Conservation (phyloP, 2,113 vertebrate species). For the Apodemus sylvaticus region DNA sequence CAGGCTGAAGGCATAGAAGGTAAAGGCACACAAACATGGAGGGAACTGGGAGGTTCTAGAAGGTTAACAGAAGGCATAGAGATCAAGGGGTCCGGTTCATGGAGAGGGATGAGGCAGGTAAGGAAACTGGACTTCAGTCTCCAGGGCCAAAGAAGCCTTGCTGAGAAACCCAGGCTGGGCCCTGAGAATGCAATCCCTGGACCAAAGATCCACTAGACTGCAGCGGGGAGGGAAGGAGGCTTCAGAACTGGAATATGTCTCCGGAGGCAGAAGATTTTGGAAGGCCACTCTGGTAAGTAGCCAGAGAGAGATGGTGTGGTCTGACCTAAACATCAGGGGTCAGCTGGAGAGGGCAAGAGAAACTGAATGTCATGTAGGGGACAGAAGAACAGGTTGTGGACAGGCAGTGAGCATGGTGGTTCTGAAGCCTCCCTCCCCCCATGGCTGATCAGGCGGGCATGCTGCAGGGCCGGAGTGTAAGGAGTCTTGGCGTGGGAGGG, state of each 20-base stretch:
- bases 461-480: background rate
- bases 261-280: background rate
- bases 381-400: background rate
- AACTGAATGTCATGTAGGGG: background rate
- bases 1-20: background rate
- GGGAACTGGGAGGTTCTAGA: background rate
- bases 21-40: background rate
- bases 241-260: no score
- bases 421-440: background rate
- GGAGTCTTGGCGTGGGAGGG: background rate
- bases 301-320: background rate
- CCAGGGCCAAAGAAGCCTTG: background rate
- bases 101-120: background rate
- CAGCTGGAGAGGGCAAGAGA: background rate
- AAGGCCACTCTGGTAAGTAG: background rate
- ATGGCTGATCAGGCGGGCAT: fast-evolving
- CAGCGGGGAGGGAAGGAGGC: fast-evolving
- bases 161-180: background rate
- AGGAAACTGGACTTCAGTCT: background rate
- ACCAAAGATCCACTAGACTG: background rate
- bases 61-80: background rate
- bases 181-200: background rate
- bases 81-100: background rate
- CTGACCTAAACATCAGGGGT: background rate
- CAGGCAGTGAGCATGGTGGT: background rate